Evolutionary conservation across 2,888 invertebrate species (phyloP), one percentile per base, ranked within the genome.

Genomic region (Pinctada fucata): DNA sequence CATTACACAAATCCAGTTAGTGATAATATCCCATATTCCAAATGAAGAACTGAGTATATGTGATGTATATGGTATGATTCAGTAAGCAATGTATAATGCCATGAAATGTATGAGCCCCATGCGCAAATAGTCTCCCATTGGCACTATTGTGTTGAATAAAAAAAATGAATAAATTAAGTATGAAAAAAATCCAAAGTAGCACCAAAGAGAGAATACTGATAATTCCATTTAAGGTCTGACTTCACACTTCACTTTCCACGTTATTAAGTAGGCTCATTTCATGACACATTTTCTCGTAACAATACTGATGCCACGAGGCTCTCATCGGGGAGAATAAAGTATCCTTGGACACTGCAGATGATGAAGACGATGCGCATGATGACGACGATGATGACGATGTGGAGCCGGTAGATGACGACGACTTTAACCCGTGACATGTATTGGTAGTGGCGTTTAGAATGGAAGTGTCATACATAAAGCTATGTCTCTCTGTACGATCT

Each of bases 261-360:
- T 71, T 69, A 58, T 79, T 75, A 13, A 68, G 63, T 64, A 68
- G n/a, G 69, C 65, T 31, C 50, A 74, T 48, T 63, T 67, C 70
- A 64, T 83, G 85, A 10, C 82, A 83, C 49, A 81, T 67, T 68
- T 83, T 85, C 79, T 83, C 82, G 49, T 83, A 84, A 79, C 81
- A 78, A 52, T 84, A 85, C n/a, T 84, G 80, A 82, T 86, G 85
- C 86, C 86, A 86, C 1, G 86, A 86, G 6, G 86, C 85, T 45
- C 75, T 76, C 31, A 63, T 74, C n/a, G 80, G 70, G n/a, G 76
- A 71, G 6, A 68, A 64, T 48, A 71, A n/a, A 3, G 65, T 47
- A 10, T 49, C 47, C 13, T 64, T 63, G 6, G 47, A 50, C 10
- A 52, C 50, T 2, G 64, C 50, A 3, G 65, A 31, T 10, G 73